phyloP scores from a whole-genome alignment of 2,888 invertebrate genomes.

The Nymphalis polychloros region DNA sequence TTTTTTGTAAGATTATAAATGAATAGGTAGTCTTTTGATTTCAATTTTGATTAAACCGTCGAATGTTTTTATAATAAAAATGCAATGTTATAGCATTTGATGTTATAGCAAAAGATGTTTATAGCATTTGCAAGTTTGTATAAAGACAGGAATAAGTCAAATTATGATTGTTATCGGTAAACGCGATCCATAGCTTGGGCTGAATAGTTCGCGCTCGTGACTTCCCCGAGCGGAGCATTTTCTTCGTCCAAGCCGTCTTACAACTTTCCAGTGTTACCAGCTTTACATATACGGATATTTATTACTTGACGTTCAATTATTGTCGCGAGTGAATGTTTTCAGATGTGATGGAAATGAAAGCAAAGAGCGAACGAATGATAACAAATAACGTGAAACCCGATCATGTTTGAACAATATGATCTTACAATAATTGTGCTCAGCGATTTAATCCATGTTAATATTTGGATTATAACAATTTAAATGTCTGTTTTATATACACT shows the following conservation, averaged over 20 bases:
- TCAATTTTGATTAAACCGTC: no score
- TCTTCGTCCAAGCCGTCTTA: slow-evolving; percentile 56
- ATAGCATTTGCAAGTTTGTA: neutral
- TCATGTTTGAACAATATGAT: slow-evolving; percentile 5
- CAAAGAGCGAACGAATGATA: slow-evolving; percentile 8
- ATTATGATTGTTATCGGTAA: slow-evolving; percentile 32
- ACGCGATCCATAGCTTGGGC: slow-evolving; percentile 51
- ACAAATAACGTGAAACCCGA: neutral
- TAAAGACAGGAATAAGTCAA: slow-evolving; percentile 14
- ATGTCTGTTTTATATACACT: no score
- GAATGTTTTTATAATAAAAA: no score
- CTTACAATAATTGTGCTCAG: no score
- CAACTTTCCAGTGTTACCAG: slow-evolving; percentile 70
- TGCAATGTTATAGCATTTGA: no score
- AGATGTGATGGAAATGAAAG: slow-evolving; percentile 31
- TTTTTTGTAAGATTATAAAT: no score
- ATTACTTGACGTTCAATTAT: slow-evolving; percentile 35
- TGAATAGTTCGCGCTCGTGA: slow-evolving; percentile 57
- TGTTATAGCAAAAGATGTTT: no score
- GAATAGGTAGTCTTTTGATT: no score
- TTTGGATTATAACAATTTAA: no score
- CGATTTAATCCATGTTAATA: no score
- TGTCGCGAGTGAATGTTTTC: slow-evolving; percentile 36
- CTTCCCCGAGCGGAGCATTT: slow-evolving; percentile 66
- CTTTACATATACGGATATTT: slow-evolving; percentile 38